Evolutionary conservation across 1,140 invertebrate genomes (phyloP).

Genomic region (Magallana angulata): DNA sequence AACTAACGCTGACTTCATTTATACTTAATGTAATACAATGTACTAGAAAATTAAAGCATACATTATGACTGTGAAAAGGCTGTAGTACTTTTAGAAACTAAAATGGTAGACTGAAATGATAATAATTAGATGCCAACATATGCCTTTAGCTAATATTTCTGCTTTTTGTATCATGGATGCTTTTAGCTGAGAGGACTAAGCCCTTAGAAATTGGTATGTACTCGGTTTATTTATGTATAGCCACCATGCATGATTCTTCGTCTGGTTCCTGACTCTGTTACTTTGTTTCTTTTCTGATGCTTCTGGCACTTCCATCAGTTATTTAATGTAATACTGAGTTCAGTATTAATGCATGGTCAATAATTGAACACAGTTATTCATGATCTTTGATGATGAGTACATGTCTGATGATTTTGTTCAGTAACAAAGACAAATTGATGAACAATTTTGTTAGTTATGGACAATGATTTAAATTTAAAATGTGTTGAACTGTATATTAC

Average conservation of each 20-base stretch:
- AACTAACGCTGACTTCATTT: too few relatives aligned
- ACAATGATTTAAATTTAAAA: too few relatives aligned
- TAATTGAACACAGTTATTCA: too few relatives aligned
- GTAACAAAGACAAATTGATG: too few relatives aligned
- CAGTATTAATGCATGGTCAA: too few relatives aligned
- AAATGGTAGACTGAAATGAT: background rate
- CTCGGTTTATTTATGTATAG: background rate
- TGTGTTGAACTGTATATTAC: too few relatives aligned
- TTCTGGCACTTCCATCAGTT: background rate
- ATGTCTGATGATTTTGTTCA: too few relatives aligned
- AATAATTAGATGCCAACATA: background rate
- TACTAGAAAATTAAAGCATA: too few relatives aligned
- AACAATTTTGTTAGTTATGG: too few relatives aligned
- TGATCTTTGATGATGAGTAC: too few relatives aligned
- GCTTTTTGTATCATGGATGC: background rate
- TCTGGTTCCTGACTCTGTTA: background rate
- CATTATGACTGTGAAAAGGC: background rate
- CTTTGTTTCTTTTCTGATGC: background rate
- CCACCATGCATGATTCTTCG: background rate
- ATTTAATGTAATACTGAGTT: too few relatives aligned
- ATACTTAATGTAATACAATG: too few relatives aligned
- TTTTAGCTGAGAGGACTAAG: background rate
- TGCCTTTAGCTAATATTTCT: background rate
- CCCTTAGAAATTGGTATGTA: conserved; percentile 1
- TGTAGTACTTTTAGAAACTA: background rate